A percentile compares a stretch with the other conserved stretches of the same genome.
Conservation (phyloP, 2,888 invertebrate genomes). For the Chironomus tentans region DNA sequence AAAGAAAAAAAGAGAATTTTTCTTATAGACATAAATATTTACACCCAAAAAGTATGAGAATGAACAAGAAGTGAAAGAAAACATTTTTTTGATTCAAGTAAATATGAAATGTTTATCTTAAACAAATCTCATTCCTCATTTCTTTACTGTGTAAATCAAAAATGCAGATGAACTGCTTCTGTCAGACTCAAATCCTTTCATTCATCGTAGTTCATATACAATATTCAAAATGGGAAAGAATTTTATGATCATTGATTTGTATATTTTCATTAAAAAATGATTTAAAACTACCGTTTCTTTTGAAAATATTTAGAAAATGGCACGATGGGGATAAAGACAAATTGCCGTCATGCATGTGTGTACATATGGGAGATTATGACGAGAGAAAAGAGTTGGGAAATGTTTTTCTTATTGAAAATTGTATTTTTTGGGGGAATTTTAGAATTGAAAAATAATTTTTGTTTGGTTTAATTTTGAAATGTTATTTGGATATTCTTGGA, state of each 20-base stretch:
- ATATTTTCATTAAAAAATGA: slow-evolving; percentile 21
- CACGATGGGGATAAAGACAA: too few relatives aligned
- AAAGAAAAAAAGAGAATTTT: background rate
- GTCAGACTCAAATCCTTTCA: too few relatives aligned
- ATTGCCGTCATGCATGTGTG: too few relatives aligned
- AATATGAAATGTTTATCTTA: slow-evolving; percentile 25
- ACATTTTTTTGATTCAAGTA: slow-evolving; percentile 3
- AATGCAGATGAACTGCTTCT: slow-evolving; percentile 16
- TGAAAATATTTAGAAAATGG: background rate
- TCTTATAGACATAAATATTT: slow-evolving; percentile 22
- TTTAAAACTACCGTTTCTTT: slow-evolving; percentile 20
- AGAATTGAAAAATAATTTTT: too few relatives aligned
- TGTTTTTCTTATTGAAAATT: too few relatives aligned
- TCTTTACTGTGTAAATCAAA: slow-evolving; percentile 20
- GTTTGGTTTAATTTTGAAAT: too few relatives aligned
- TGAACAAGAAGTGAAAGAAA: background rate
- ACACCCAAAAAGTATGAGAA: background rate
- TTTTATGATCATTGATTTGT: slow-evolving; percentile 23
- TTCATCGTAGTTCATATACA: background rate
- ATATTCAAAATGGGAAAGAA: background rate
- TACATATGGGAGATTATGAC: too few relatives aligned
- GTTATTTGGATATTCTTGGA: too few relatives aligned
- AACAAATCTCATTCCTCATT: slow-evolving; percentile 1
- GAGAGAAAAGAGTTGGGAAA: too few relatives aligned
- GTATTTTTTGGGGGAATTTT: too few relatives aligned